Evolutionary conservation across 1,140 invertebrate species (phyloP), one percentile per base, ranked within the genome.

Genomic region (Maconellicoccus hirsutus): DNA sequence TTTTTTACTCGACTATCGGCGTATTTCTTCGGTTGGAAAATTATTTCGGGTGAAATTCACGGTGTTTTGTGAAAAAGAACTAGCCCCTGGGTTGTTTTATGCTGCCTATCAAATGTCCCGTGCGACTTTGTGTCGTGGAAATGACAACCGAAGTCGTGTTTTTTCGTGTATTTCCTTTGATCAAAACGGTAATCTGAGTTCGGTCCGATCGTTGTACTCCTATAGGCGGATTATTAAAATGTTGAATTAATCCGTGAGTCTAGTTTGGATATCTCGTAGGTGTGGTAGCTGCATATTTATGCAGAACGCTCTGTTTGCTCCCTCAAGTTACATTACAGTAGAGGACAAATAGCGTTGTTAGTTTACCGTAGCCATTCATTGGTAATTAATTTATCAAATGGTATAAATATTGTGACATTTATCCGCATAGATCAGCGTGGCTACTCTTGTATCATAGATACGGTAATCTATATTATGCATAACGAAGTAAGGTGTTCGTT

Each of bases 391-490:
- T 52, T 52, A 52, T 52, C 42, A 52, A 52, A 52, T 19, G 42
- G n/a, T 52, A 52, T 52, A 52, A 52, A 52, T 52, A 52, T 52
- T 52, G 42, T 52, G 42, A 52, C 42, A 19, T 52, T 52, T 52
- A 52, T 52, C 42, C 42, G 42, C 42, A 14, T 52, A 52, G 42
- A 52, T 52, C 42, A 52, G 42, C 42, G n/a, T 52, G 42, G n/a
- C 16, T 52, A 52, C 42, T 52, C 42, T 52, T 52, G n/a, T 52
- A 52, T 16, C 12, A 19, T 52, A 52, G n/a, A 19, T 52, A 52
- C n/a, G 16, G 42, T 52, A 52, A 52, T 52, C 29, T 33, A 33
- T 12, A 33, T 33, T 33, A 33, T 33, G 29, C 29, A 33, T 33
- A 33, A 33, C 12, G 29, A 33, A 33, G 29, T 6, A 33, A 33